These are phyloP conservation scores for Mamestra brassicae DNA, from an alignment of 2,888 invertebrate species.

Conservation along the genomic window DNA sequence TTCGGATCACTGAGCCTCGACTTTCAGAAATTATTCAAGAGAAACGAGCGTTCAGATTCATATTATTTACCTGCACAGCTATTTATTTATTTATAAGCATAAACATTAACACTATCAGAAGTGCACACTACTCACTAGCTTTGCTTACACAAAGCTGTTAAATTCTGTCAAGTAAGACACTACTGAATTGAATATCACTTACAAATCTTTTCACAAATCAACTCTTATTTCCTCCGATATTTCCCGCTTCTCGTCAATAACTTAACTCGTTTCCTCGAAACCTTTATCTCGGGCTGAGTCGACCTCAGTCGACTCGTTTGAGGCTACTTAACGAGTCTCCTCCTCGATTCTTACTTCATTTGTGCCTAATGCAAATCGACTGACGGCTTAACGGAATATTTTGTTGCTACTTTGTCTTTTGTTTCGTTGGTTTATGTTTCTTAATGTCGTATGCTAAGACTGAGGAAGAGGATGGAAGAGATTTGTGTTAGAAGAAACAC, in stretches of 20 bases:
- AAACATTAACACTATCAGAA: background rate
- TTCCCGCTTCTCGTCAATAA: slow-evolving; percentile 42
- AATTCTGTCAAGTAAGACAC: background rate
- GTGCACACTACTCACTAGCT: background rate
- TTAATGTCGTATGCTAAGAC: slow-evolving; percentile 31
- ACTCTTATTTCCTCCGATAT: background rate
- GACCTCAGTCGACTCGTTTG: slow-evolving; percentile 79
- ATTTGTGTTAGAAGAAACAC: background rate
- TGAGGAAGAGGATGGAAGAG: slow-evolving; percentile 2
- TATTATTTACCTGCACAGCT: background rate
- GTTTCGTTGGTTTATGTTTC: slow-evolving; percentile 55
- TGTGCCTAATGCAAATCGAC: slow-evolving; percentile 68
- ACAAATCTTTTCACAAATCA: slow-evolving; percentile 3
- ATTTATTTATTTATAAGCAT: background rate
- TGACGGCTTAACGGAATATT: slow-evolving; percentile 64
- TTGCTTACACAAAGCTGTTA: background rate
- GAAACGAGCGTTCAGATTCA: background rate
- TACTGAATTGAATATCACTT: background rate
- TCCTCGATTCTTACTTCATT: slow-evolving; percentile 67
- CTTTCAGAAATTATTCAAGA: too few relatives aligned
- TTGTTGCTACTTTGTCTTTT: slow-evolving; percentile 49
- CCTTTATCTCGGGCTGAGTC: slow-evolving; percentile 71
- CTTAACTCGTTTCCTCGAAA: slow-evolving; percentile 45
- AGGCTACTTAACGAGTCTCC: slow-evolving; percentile 78
- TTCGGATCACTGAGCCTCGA: background rate